Conservation (phyloP, 2,888 invertebrate species). For the Ceriagrion tenellum region DNA sequence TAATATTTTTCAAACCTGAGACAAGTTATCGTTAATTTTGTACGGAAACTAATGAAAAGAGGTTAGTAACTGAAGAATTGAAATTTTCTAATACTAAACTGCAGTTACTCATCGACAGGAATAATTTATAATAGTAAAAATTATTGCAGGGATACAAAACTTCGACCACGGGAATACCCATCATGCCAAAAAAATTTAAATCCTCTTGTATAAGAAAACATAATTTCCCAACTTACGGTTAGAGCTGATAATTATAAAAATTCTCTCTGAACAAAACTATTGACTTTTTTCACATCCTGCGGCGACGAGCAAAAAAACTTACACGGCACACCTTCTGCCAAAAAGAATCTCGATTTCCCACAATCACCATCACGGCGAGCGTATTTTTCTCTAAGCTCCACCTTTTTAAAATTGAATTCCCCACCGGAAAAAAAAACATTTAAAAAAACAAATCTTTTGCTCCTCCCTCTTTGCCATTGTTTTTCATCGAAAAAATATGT, state of each 20-base stretch:
- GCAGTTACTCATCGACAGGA: too few relatives aligned
- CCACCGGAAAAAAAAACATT: background rate
- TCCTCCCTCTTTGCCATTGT: background rate
- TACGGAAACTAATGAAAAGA: too few relatives aligned
- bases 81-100: too few relatives aligned
- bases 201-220: background rate
- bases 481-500: background rate
- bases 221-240: background rate
- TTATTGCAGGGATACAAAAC: background rate
- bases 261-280: background rate
- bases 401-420: background rate
- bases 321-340: background rate
- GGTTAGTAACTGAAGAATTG: too few relatives aligned
- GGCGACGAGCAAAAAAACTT: background rate
- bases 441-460: background rate
- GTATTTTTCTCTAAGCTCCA: background rate
- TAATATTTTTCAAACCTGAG: too few relatives aligned
- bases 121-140: too few relatives aligned
- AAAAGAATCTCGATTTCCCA: background rate
- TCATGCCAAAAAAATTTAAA: background rate
- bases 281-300: background rate
- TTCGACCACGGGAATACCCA: background rate
- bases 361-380: background rate
- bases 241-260: background rate
- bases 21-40: too few relatives aligned